phyloP scores from a whole-genome alignment of 2,797 vertebrate species.

The Euphonia xanthogaster region DNA sequence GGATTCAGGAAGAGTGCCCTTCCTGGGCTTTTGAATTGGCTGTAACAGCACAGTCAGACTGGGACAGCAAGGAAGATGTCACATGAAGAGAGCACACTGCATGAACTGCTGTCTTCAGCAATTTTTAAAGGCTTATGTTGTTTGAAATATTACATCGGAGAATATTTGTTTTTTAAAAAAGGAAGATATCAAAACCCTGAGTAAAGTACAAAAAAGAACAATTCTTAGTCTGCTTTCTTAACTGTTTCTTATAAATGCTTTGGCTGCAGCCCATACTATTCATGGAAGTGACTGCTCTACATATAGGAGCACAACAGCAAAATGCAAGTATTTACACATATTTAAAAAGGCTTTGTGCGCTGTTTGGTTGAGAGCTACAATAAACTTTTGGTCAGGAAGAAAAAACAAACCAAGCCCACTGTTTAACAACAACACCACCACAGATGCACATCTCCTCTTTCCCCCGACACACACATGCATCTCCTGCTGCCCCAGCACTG shows the following conservation, averaged over 20 bases:
- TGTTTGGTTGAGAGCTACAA: neutral
- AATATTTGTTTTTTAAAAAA: neutral
- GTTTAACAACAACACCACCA: neutral
- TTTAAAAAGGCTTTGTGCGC: neutral
- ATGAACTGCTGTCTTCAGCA: neutral
- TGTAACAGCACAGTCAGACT: neutral
- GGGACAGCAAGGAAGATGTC: neutral
- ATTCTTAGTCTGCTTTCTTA: neutral
- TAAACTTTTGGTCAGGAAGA: neutral
- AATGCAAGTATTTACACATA: neutral
- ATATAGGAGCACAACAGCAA: neutral
- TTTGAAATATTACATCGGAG: neutral
- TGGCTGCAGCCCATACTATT: neutral
- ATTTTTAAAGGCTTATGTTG: neutral
- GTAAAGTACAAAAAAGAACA: neutral
- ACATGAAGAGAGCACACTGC: neutral
- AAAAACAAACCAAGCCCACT: neutral
- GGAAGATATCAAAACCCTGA: neutral
- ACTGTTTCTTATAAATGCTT: neutral
- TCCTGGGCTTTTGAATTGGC: neutral
- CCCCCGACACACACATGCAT: accelerated
- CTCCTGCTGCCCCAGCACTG: neutral
- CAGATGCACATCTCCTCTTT: neutral
- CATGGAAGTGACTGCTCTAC: neutral
- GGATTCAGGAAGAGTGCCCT: neutral